Conservation (phyloP, 2,888 invertebrate species). For the Sussaba pulchella region DNA sequence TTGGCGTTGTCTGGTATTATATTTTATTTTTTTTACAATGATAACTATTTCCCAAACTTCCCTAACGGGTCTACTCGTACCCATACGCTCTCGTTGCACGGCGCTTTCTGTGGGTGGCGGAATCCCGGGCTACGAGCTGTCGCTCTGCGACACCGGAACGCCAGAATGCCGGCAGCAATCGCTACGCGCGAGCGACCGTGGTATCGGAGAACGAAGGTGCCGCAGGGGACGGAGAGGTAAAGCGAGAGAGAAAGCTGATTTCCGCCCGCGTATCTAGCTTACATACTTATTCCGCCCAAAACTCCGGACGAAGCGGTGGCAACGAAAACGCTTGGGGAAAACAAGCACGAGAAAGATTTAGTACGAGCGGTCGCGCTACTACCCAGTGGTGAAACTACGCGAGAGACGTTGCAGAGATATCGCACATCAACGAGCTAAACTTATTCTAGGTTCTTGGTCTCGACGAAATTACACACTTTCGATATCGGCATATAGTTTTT, state of each 20-base stretch:
- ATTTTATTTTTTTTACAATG: neutral
- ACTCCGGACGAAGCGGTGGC: slow-evolving; percentile 42
- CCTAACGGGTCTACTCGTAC: neutral
- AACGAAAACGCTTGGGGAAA: slow-evolving; percentile 44
- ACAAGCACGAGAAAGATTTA: slow-evolving; percentile 57
- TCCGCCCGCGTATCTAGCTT: slow-evolving; percentile 57
- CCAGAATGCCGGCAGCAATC: slow-evolving; percentile 28
- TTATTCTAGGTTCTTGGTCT: too few species aligned
- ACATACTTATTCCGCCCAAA: slow-evolving; percentile 65
- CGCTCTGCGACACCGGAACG: slow-evolving; percentile 37
- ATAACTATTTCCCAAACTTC: too few species aligned
- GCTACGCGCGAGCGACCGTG: slow-evolving; percentile 21
- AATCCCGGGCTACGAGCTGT: slow-evolving; percentile 43
- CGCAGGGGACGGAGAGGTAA: neutral
- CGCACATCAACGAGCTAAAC: slow-evolving; percentile 13
- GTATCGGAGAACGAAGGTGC: too few species aligned
- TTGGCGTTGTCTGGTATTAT: too few species aligned
- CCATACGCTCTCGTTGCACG: neutral
- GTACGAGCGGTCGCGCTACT: slow-evolving; percentile 42
- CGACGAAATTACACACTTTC: too few species aligned
- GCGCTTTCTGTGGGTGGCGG: slow-evolving; percentile 8
- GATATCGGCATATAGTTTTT: too few species aligned
- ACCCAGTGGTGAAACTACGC: slow-evolving; percentile 7
- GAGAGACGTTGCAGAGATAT: slow-evolving; percentile 10
- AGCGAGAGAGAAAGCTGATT: slow-evolving; percentile 20